Conservation (phyloP, 2,113 vertebrate genomes). For the Cyprinodon tularosa region DNA sequence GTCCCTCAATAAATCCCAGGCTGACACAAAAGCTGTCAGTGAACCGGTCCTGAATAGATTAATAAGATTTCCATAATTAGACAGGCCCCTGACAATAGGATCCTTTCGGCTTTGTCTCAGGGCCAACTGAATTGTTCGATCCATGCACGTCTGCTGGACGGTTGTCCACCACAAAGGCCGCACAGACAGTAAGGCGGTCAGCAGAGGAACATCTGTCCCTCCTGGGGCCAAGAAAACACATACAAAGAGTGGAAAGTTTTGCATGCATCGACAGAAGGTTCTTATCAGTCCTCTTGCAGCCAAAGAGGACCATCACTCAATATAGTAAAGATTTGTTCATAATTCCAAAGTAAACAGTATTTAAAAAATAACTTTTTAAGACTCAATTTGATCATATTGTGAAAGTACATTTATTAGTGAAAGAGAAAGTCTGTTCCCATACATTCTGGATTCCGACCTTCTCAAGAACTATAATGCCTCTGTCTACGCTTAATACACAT, state of each 20-base stretch:
- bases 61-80: slow-evolving; percentile 99
- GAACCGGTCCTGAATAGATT: slow-evolving; percentile 89
- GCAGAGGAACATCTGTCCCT: slow-evolving; percentile 84
- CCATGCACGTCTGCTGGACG: slow-evolving; percentile 84
- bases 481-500: background rate
- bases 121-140: slow-evolving; percentile 84
- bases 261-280: slow-evolving; percentile 45
- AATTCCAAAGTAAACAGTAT: background rate
- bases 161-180: slow-evolving; percentile 83
- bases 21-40: slow-evolving; percentile 80
- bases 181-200: slow-evolving; percentile 82
- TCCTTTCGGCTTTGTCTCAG: slow-evolving; percentile 90
- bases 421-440: background rate
- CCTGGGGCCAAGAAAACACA: slow-evolving; percentile 68
- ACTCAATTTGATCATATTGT: background rate
- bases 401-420: background rate
- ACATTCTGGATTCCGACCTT: slow-evolving; percentile 4
- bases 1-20: slow-evolving; percentile 81
- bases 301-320: slow-evolving; percentile 19
- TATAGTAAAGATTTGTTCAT: slow-evolving; percentile 8
- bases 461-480: background rate
- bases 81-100: slow-evolving; percentile 89
- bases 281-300: slow-evolving; percentile 52
- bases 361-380: background rate
- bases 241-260: slow-evolving; percentile 47